Conservation (phyloP, 1,140 invertebrate genomes). For the Hylyphantes graminicola region DNA sequence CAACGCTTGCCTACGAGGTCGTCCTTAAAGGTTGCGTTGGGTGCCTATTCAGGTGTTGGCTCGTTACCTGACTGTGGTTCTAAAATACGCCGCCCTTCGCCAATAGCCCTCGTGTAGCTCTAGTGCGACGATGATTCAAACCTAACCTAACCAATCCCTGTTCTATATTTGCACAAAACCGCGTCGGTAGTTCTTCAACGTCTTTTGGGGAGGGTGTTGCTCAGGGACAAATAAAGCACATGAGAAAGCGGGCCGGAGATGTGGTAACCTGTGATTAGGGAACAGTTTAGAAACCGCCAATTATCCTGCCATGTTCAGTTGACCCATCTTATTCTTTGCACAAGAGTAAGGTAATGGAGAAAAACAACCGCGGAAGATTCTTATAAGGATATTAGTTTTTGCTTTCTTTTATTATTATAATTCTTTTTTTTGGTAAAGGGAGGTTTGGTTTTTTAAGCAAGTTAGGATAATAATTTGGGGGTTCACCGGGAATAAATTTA, state of each 20-base stretch:
- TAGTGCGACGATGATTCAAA: no score
- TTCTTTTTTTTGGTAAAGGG: not conserved
- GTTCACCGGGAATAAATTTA: not conserved
- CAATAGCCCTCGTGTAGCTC: no score
- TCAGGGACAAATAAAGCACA: constrained; percentile 42
- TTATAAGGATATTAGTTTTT: not conserved
- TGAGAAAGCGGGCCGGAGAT: not conserved
- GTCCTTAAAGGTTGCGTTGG: no score
- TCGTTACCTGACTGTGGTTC: no score
- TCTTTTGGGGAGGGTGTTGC: constrained; percentile 10
- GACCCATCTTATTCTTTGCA: constrained; percentile 15
- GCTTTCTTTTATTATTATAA: not conserved
- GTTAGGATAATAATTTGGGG: constrained; percentile 4
- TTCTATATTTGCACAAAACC: no score
- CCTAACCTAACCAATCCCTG: no score
- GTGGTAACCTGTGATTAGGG: constrained; percentile 24
- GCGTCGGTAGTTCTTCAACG: no score
- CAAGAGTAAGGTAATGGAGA: not conserved
- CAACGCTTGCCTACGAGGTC: no score
- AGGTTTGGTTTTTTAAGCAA: no score
- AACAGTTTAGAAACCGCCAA: constrained; percentile 21
- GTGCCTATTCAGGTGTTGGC: no score
- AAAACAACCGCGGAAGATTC: not conserved
- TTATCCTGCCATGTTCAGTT: constrained; percentile 21
- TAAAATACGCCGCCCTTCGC: no score